phyloP scores from a whole-genome alignment of 2,113 vertebrate genomes.

The Pelobates fuscus region DNA sequence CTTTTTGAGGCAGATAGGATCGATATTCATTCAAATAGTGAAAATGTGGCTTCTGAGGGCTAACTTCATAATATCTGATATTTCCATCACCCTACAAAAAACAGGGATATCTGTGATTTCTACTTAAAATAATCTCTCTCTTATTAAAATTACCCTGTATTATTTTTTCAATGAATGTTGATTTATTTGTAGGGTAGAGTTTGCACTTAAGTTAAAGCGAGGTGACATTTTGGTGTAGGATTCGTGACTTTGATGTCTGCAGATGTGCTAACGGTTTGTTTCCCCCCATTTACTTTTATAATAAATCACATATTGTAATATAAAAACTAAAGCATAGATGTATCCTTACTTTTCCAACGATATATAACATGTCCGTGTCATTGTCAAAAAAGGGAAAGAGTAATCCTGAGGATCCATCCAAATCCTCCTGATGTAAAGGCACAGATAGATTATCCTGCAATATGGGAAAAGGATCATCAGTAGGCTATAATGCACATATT shows the following conservation, averaged over 20 bases:
- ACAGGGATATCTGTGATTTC: background rate
- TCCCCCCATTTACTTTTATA: too few relatives aligned
- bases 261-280: too few relatives aligned
- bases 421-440: slow-evolving; percentile 84
- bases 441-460: slow-evolving; percentile 82
- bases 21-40: slow-evolving; percentile 84
- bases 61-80: slow-evolving; percentile 90
- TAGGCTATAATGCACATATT: too few relatives aligned
- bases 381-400: slow-evolving; percentile 87
- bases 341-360: slow-evolving; percentile 84
- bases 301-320: background rate
- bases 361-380: slow-evolving; percentile 86
- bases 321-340: background rate
- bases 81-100: slow-evolving; percentile 84
- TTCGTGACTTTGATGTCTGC: too few relatives aligned
- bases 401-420: slow-evolving; percentile 84
- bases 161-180: too few relatives aligned
- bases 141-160: too few relatives aligned
- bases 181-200: too few relatives aligned
- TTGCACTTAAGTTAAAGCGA: too few relatives aligned
- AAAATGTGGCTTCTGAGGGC: slow-evolving; percentile 81
- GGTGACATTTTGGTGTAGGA: too few relatives aligned
- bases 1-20: slow-evolving; percentile 86
- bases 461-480: too few relatives aligned
- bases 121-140: too few relatives aligned